These are phyloP conservation scores for Lamprologus lemairii DNA, from an alignment of 2,113 vertebrate genomes.

Conservation along the genomic window DNA sequence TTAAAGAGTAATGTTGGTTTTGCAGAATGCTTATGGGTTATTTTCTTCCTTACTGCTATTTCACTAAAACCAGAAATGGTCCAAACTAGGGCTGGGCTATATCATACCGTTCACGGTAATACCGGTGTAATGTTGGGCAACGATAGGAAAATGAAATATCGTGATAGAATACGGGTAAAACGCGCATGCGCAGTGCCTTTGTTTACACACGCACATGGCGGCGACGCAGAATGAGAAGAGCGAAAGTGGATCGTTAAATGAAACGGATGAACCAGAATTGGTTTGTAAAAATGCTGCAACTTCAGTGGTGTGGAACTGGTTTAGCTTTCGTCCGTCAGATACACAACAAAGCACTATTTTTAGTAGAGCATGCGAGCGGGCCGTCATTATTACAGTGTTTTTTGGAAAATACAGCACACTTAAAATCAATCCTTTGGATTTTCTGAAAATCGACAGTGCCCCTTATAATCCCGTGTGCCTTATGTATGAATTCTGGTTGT, in stretches of 20 bases:
- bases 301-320: background rate
- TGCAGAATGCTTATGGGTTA: background rate
- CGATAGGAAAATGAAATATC: background rate
- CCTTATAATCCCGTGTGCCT: no score
- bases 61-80: background rate
- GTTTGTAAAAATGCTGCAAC: background rate
- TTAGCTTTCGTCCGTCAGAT: rapidly evolving
- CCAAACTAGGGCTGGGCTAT: background rate
- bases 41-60: background rate
- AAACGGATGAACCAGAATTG: background rate
- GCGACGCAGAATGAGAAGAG: background rate
- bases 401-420: no score
- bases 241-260: background rate
- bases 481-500: no score
- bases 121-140: background rate
- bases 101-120: background rate
- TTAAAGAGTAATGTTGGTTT: background rate
- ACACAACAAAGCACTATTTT: background rate
- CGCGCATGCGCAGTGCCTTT: background rate
- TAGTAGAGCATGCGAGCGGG: rapidly evolving
- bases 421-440: no score
- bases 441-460: no score
- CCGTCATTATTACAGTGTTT: rapidly evolving
- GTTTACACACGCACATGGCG: background rate
- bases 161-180: background rate